These are phyloP conservation scores for Astyanax mexicanus DNA, from an alignment of 2,797 vertebrate genomes.

Conservation along the genomic window DNA sequence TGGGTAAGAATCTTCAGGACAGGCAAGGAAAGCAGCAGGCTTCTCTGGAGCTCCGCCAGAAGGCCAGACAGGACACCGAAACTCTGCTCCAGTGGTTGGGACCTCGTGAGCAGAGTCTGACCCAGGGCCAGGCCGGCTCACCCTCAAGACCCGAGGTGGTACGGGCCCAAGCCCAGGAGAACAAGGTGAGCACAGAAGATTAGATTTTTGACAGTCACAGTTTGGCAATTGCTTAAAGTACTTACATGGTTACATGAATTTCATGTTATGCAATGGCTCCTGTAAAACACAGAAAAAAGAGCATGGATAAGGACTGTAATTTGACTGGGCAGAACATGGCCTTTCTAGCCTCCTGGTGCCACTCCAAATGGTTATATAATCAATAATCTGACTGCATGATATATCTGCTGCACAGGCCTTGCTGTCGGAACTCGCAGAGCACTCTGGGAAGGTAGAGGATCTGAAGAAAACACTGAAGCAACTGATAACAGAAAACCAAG, in stretches of 20 bases:
- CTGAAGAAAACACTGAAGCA: slow-evolving; percentile 86
- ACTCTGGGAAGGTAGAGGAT: slow-evolving; percentile 89
- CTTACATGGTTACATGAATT: slow-evolving; percentile 8
- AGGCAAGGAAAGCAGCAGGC: slow-evolving; percentile 79
- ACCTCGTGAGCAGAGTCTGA: slow-evolving; percentile 83
- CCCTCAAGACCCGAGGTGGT: slow-evolving; percentile 88
- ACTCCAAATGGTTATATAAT: slow-evolving; percentile 13
- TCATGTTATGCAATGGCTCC: neutral
- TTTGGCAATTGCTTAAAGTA: neutral
- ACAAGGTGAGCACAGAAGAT: slow-evolving; percentile 83
- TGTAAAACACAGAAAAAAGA: slow-evolving; percentile 5
- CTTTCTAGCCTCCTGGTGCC: neutral
- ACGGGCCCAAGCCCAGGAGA: slow-evolving; percentile 90
- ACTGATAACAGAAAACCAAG: slow-evolving; percentile 88
- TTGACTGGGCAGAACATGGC: neutral
- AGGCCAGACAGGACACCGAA: slow-evolving; percentile 79
- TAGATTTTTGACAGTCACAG: neutral
- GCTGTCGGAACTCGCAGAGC: slow-evolving; percentile 89
- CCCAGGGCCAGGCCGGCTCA: slow-evolving; percentile 77
- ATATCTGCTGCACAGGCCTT: slow-evolving; percentile 79
- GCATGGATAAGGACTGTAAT: slow-evolving; percentile 4
- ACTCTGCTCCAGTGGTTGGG: slow-evolving; percentile 87
- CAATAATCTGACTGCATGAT: slow-evolving; percentile 12
- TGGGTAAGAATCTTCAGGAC: slow-evolving; percentile 82
- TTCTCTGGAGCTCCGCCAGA: slow-evolving; percentile 81